Evolutionary conservation across 2,888 invertebrate genomes (phyloP).

Genomic region (Aromia moschata): DNA sequence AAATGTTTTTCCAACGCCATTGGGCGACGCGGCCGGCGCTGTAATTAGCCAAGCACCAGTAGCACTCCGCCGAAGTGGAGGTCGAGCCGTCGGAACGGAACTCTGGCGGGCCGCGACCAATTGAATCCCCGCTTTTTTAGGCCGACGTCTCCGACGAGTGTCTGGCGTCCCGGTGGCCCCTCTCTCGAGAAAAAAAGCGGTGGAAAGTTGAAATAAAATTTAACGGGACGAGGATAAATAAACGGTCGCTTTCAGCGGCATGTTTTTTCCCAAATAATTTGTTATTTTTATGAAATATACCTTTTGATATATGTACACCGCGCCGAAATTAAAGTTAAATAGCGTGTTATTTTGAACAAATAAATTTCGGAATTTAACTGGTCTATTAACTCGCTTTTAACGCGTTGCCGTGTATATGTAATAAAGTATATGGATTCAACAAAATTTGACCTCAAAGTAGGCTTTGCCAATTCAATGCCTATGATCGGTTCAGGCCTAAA

Average conservation of each 20-base stretch:
- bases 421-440: too few relatives aligned
- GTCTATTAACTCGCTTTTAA: background rate
- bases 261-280: conserved; percentile 26
- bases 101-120: conserved; percentile 5
- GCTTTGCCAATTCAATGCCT: too few relatives aligned
- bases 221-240: conserved; percentile 11
- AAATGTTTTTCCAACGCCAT: conserved; percentile 30
- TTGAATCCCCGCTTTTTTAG: background rate
- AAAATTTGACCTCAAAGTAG: too few relatives aligned
- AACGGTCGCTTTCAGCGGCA: conserved; percentile 14
- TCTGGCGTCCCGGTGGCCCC: too few relatives aligned
- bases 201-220: conserved; percentile 17
- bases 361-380: conserved; percentile 4
- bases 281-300: conserved; percentile 26
- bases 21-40: conserved; percentile 24
- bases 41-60: conserved; percentile 29
- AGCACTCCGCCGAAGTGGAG: conserved; percentile 18
- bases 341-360: conserved; percentile 3
- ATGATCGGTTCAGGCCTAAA: too few relatives aligned
- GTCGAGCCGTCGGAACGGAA: conserved; percentile 8
- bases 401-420: too few relatives aligned
- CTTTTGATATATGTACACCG: conserved; percentile 19
- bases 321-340: background rate
- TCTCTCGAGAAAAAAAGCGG: conserved; percentile 8
- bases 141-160: conserved; percentile 16